Evolutionary conservation across 2,888 invertebrate species (phyloP), one percentile per base, ranked within the genome.

Genomic region (Hirtodrosophila confusa): DNA sequence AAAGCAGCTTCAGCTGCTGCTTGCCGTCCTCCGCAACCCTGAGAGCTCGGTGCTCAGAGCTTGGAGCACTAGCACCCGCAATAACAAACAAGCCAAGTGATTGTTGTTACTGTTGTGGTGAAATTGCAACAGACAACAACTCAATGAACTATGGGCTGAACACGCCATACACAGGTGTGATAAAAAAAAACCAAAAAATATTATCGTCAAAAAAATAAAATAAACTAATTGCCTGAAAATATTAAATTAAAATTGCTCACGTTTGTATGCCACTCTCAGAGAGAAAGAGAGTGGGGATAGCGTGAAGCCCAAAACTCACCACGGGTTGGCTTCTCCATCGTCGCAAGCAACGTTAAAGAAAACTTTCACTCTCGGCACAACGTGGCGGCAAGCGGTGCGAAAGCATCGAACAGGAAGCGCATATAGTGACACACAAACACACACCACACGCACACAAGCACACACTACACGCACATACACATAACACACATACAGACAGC

Each of bases 311-410:
- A 17, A 36, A 82, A 72, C 49, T 84, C 78, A 82, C 74, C 78
- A 84, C 77, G 67, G 62, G 55, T 43, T 56, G 39, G 37, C n/a
- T 56, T 74, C 69, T 51, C 36, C 36, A 39, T 23, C 55, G 66
- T 62, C 43, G 61, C 61, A 54, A 56, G 53, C 66, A 62, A 57
- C 48, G 58, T 58, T 54, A n/a, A 66, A 54, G 41, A 75, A 76
- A 69, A 82, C 82, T 82, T 82, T 82, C 82, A 82, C 82, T 82
- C 82, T 82, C 87, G 82, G 71, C 80, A 84, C 78, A 80, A 86
- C 87, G 87, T 78, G 87, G 82, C 87, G 75, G 69, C 75, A 67
- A 66, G 69, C 57, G 78, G 85, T 72, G 57, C 69, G 73, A 78
- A 62, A 75, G 71, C 74, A 75, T 65, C 74, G 62, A 74, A 69